phyloP scores from a whole-genome alignment of 2,113 vertebrate genomes.

The Diphyllodes magnificus region DNA sequence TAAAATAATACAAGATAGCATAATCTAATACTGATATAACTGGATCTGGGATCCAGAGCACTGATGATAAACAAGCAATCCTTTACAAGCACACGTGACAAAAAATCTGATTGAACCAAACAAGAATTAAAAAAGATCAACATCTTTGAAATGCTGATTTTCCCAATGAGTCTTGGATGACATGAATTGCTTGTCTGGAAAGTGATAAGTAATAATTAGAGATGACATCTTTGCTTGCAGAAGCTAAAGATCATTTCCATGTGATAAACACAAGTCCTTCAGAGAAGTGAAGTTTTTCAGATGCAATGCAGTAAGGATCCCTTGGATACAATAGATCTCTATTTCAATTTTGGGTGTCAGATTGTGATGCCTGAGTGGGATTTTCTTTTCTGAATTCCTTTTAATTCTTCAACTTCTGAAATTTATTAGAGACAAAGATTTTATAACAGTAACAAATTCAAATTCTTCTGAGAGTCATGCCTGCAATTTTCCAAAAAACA shows the following conservation, averaged over 20 bases:
- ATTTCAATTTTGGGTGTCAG: neutral
- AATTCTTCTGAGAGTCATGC: neutral
- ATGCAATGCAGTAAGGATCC: neutral
- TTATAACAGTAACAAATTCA: neutral
- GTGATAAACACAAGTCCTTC: neutral
- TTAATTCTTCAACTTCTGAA: neutral
- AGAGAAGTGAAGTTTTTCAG: neutral
- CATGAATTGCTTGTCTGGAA: neutral
- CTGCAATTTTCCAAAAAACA: neutral
- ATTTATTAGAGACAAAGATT: neutral
- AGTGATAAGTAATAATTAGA: neutral
- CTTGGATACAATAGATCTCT: neutral
- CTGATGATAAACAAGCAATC: neutral
- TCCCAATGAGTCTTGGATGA: neutral
- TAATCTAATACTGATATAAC: neutral
- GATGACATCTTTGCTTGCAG: neutral
- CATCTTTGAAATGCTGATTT: neutral
- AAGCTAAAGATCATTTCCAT: conserved; percentile 5
- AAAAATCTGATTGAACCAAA: neutral
- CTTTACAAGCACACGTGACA: neutral
- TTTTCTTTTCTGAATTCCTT: neutral
- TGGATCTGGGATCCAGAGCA: neutral
- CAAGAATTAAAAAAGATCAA: neutral
- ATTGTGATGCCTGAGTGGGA: neutral
- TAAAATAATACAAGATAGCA: neutral